Percentiles rank a stretch among this genome's conserved stretches.
These are phyloP conservation scores for Pecten maximus DNA, from an alignment of 2,888 invertebrate species.

Conservation along the genomic window DNA sequence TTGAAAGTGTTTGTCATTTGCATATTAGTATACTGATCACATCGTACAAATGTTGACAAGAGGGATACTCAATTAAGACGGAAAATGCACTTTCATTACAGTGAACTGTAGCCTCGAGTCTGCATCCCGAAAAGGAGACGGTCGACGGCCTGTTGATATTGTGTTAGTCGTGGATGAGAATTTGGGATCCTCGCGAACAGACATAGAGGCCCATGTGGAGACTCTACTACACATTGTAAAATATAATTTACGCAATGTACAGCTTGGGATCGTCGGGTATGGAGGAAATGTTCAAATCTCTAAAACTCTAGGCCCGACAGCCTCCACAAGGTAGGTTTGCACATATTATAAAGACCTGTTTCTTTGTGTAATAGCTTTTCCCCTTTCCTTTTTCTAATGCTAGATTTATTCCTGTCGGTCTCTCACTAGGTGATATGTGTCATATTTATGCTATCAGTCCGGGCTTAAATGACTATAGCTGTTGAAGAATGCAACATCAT, in stretches of 20 bases:
- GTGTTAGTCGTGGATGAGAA: constrained; percentile 26
- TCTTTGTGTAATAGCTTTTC: too few species aligned
- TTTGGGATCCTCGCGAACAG: neutral
- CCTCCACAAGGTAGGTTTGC: neutral
- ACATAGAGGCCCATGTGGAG: neutral
- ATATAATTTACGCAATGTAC: neutral
- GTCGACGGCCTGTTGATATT: constrained; percentile 30
- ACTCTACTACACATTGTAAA: neutral
- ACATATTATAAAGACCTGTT: neutral
- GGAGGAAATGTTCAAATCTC: neutral
- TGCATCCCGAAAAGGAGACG: neutral
- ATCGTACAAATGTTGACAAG: too few species aligned
- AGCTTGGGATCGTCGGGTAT: neutral
- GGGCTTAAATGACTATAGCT: too few species aligned
- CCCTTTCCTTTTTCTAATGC: too few species aligned
- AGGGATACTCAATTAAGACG: too few species aligned
- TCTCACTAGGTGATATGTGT: too few species aligned
- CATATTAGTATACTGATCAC: too few species aligned
- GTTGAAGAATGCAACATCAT: too few species aligned
- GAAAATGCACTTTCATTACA: too few species aligned
- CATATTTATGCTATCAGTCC: too few species aligned
- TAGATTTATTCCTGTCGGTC: too few species aligned
- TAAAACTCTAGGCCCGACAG: neutral
- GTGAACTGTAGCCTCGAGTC: neutral
- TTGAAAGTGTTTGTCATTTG: too few species aligned